Conservation (phyloP, 1,140 invertebrate species). For the Zaprionus kolodkinae region DNA sequence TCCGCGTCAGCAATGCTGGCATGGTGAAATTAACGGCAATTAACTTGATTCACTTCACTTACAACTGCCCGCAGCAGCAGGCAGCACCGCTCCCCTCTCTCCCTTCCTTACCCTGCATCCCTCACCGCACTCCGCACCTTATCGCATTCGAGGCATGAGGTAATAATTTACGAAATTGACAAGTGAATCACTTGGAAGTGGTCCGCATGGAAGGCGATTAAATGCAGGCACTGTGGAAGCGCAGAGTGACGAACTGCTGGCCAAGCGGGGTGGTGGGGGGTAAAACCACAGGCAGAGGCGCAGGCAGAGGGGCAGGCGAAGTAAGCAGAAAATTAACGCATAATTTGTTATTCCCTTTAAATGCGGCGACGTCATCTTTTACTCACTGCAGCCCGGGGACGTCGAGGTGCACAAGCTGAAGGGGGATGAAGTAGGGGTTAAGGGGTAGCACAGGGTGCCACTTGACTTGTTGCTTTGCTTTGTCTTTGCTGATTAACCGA, state of each 20-base stretch:
- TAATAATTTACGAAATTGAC: conserved; percentile 80
- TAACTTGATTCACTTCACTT: conserved; percentile 77
- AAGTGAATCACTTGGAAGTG: conserved; percentile 65
- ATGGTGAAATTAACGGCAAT: conserved; percentile 78
- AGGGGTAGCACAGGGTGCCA: conserved; percentile 23
- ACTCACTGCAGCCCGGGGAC: not conserved
- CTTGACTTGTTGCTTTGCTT: conserved; percentile 65
- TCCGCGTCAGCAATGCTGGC: conserved; percentile 74
- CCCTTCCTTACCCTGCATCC: not conserved
- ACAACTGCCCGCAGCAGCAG: conserved; percentile 24
- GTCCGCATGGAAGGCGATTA: conserved; percentile 12
- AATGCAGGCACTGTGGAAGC: conserved; percentile 1
- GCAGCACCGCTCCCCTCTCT: not conserved
- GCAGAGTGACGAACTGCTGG: not conserved
- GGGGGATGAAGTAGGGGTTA: not conserved
- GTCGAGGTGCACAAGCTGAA: too few species aligned
- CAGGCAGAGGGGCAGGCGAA: conserved; percentile 16
- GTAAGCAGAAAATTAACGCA: conserved; percentile 74
- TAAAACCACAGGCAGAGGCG: conserved; percentile 6
- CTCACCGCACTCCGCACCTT: conserved; percentile 39
- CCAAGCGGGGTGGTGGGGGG: not conserved
- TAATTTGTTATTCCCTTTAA: conserved; percentile 76
- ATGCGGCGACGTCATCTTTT: conserved; percentile 62
- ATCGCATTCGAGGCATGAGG: conserved; percentile 57
- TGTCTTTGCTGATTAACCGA: conserved; percentile 72